A percentile compares a stretch with the other conserved stretches of the same genome.
phyloP scores from a whole-genome alignment of 2,113 vertebrate species.

The Fulica atra region DNA sequence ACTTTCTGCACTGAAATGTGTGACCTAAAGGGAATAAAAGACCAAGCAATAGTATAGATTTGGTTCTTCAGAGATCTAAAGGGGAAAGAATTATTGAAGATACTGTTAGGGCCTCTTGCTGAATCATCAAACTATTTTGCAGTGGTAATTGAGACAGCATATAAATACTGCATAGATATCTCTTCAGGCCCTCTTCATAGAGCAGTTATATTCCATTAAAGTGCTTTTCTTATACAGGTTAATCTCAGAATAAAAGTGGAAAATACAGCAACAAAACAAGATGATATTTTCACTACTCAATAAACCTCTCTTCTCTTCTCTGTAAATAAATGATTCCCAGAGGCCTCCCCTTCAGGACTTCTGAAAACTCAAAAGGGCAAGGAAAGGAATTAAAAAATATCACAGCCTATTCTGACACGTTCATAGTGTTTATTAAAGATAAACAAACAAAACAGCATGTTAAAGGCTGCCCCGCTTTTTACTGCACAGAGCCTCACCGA shows the following conservation, averaged over 20 bases:
- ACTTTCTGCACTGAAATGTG: neutral
- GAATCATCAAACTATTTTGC: slow-evolving; percentile 64
- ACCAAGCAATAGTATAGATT: slow-evolving; percentile 25
- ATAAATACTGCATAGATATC: slow-evolving; percentile 66
- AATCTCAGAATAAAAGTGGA: slow-evolving; percentile 58
- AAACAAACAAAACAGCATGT: neutral
- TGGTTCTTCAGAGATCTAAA: slow-evolving; percentile 41
- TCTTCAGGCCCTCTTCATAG: slow-evolving; percentile 51
- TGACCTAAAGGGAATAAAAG: slow-evolving; percentile 29
- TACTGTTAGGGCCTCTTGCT: slow-evolving; percentile 18
- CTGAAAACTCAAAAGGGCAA: slow-evolving; percentile 14
- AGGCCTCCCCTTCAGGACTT: neutral
- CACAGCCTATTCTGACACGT: neutral
- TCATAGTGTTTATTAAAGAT: neutral
- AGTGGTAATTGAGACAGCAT: slow-evolving; percentile 57
- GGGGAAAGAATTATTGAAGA: slow-evolving; percentile 45
- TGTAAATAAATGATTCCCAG: slow-evolving; percentile 62
- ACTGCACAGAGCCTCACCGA: neutral
- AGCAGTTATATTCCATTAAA: slow-evolving; percentile 49
- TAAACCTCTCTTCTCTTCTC: slow-evolving; percentile 46
- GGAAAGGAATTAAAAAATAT: slow-evolving; percentile 8
- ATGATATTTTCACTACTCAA: slow-evolving; percentile 50
- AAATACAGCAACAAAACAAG: slow-evolving; percentile 53
- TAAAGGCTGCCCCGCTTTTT: neutral
- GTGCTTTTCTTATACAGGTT: slow-evolving; percentile 57